Evolutionary conservation across 2,113 vertebrate genomes (phyloP).

Genomic region (Aptenodytes patagonicus): DNA sequence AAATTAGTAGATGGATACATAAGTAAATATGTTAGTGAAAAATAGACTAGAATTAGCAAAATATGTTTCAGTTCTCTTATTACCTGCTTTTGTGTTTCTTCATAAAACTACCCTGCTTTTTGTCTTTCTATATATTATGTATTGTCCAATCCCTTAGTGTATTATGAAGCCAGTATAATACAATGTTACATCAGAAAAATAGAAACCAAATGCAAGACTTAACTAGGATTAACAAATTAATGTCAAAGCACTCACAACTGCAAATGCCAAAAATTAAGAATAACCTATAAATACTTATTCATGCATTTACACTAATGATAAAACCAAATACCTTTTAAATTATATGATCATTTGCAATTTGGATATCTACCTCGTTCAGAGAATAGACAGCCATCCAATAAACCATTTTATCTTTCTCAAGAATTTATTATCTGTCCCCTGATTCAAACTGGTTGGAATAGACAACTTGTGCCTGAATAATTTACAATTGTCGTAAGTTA

Average conservation of each 20-base stretch:
- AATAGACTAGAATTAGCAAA: neutral
- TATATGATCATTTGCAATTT: neutral
- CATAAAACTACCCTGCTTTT: neutral
- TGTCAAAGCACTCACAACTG: neutral
- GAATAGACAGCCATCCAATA: neutral
- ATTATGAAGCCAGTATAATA: neutral
- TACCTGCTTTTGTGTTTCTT: neutral
- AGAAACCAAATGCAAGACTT: neutral
- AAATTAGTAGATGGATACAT: neutral
- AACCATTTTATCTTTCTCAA: neutral
- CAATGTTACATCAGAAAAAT: neutral
- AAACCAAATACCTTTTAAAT: neutral
- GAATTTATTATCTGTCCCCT: neutral
- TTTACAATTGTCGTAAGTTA: neutral
- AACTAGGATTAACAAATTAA: neutral
- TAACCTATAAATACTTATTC: neutral
- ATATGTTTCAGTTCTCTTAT: neutral
- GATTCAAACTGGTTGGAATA: neutral
- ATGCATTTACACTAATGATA: neutral
- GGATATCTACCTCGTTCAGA: neutral
- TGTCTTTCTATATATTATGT: neutral
- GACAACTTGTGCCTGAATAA: neutral
- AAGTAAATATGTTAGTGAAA: neutral
- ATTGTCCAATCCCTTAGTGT: neutral
- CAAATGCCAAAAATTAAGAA: neutral